Base-by-base conservation (phyloP, 2,797 vertebrate species). In the Mareca penelope region DNA sequence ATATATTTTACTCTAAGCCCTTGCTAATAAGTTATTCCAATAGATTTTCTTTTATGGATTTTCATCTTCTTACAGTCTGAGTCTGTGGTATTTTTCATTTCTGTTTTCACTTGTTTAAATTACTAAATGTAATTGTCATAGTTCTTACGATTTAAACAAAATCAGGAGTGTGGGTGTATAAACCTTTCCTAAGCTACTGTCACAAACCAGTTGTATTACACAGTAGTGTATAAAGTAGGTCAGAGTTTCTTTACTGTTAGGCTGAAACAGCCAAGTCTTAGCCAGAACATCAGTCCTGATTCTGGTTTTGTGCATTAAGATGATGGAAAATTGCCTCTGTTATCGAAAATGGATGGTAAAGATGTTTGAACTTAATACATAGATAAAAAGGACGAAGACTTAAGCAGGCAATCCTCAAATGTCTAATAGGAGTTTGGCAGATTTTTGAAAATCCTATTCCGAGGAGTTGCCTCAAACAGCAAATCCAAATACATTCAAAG, bases 21-120 rank as follows among this genome's bases (percentile, higher is more conserved):
- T 46, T 89, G 80, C 91, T 95, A 94, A 80, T 88, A 94, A 94
- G n/a, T 86, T 95, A 90, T 88, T 95, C 69, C 80, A 92, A 82
- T 85, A 79, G 85, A 73, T 95, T 91, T 93, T 95, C 84, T 95
- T 79, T 89, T 90, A 63, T 92, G 63, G 70, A 89, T 88, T 92
- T 95, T 95, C 80, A 56, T 92, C 85, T 87, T 94, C 87, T 92
- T 86, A 50, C 3, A 70, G 24, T 63, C 50, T 12, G 16, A 80
- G 61, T 85, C 56, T 61, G 7, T 56, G 90, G 53, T 59, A 85
- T 60, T 90, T 93, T 94, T 90, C 57, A 72, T 93, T 69, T 61
- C 80, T 80, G 13, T 68, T 88, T 92, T 80, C 77, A 84, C 4
- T 55, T 57, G 33, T 91, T 91, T 88, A 76, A 94, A 82, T 88